These are phyloP conservation scores for Nebria ingens DNA, from an alignment of 1,140 invertebrate genomes.

Conservation along the genomic window DNA sequence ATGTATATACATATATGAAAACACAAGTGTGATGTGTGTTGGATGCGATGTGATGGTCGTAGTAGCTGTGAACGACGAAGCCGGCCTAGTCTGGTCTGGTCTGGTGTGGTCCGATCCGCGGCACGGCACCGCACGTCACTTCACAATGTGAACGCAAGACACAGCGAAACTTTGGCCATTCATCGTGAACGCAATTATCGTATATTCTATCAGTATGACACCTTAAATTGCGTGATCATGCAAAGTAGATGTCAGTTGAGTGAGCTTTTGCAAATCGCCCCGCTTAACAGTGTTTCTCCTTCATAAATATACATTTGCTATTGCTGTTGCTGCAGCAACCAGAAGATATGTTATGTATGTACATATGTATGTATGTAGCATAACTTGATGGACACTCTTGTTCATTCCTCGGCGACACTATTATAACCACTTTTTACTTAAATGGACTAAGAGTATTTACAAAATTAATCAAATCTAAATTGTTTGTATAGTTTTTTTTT, in stretches of 20 bases:
- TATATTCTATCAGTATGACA: constrained; percentile 21
- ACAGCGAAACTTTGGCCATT: constrained; percentile 19
- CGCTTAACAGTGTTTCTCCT: constrained; percentile 3
- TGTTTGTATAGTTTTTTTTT: too few species aligned
- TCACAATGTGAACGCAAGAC: too few species aligned
- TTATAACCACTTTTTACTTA: too few species aligned
- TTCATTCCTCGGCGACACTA: too few species aligned
- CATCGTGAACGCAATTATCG: constrained; percentile 19
- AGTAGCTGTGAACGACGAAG: too few species aligned
- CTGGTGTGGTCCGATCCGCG: background rate
- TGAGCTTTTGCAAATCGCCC: constrained; percentile 12
- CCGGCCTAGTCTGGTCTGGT: background rate
- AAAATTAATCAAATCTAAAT: too few species aligned
- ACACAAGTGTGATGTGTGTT: background rate
- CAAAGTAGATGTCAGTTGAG: constrained; percentile 18
- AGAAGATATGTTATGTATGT: too few species aligned
- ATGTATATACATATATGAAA: too few species aligned
- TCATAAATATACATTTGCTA: constrained; percentile 3
- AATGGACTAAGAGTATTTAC: too few species aligned
- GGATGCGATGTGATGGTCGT: background rate
- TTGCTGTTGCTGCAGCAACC: too few species aligned
- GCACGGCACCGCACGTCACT: background rate
- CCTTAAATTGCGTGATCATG: constrained; percentile 18
- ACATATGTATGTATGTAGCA: too few species aligned
- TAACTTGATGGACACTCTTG: too few species aligned